Conservation (phyloP, 2,797 vertebrate genomes). For the Hypotaenidia philippensis region DNA sequence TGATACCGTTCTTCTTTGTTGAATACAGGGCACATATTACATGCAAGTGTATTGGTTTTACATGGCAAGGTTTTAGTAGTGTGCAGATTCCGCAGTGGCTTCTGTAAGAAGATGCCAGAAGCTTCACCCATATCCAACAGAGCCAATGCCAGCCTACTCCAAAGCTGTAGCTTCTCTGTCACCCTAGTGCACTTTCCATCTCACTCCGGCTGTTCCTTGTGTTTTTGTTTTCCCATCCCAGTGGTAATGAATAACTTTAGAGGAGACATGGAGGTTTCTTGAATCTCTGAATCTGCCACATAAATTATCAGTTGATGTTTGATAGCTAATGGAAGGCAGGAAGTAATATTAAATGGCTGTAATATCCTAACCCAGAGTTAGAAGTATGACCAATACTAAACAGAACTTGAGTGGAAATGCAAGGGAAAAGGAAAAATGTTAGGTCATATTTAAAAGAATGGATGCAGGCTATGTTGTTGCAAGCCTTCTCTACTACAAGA, state of each 20-base stretch:
- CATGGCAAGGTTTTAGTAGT: not conserved
- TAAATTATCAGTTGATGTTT: not conserved
- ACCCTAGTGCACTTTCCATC: not conserved
- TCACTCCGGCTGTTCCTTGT: not conserved
- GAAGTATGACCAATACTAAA: not conserved
- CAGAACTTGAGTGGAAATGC: not conserved
- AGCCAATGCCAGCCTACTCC: fast-evolving
- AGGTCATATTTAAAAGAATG: not conserved
- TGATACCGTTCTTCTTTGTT: not conserved
- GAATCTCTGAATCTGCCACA: not conserved
- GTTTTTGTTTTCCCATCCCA: not conserved
- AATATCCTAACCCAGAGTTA: not conserved
- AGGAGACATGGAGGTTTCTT: not conserved
- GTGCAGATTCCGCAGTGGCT: fast-evolving
- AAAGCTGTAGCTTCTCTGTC: not conserved
- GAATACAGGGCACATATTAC: not conserved
- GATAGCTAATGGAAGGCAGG: not conserved
- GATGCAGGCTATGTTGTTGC: not conserved
- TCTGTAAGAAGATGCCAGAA: not conserved
- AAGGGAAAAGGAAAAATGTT: not conserved
- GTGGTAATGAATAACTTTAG: not conserved
- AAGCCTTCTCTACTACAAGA: not conserved
- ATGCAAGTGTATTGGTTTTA: not conserved
- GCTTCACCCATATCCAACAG: not conserved
- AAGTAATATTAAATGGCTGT: not conserved